Percentiles rank a stretch among this genome's conserved stretches.
Evolutionary conservation across 2,888 invertebrate species (phyloP).

Genomic region (Acanthosepion lycidas): DNA sequence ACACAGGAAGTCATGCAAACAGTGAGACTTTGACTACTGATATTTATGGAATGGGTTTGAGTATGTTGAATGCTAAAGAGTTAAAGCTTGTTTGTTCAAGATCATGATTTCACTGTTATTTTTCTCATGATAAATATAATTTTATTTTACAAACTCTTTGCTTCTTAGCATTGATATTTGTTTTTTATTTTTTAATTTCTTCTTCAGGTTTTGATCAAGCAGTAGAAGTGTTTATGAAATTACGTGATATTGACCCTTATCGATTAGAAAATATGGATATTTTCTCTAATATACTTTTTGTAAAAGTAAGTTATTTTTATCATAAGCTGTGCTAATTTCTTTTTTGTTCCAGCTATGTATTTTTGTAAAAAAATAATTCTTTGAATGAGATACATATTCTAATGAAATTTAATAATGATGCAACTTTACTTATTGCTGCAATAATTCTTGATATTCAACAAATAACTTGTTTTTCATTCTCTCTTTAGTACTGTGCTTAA

Average conservation of each 20-base stretch:
- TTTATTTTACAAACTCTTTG: not conserved
- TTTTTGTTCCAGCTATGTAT: not conserved
- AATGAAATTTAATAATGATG: no score
- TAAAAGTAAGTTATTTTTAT: slow-evolving; percentile 78
- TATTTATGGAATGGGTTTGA: no score
- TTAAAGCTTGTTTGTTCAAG: no score
- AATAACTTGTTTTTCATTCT: no score
- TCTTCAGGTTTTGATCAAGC: slow-evolving; percentile 90
- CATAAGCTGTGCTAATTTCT: no score
- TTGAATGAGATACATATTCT: no score
- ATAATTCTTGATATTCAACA: not conserved
- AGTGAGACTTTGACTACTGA: no score
- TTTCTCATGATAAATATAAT: not conserved
- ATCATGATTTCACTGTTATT: not conserved
- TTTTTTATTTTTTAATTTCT: slow-evolving; percentile 53
- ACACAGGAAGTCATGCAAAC: no score
- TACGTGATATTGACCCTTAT: slow-evolving; percentile 91
- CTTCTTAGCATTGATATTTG: not conserved
- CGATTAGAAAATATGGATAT: slow-evolving; percentile 96
- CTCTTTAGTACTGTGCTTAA: no score
- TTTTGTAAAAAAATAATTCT: not conserved
- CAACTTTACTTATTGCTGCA: not conserved
- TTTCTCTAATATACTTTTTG: slow-evolving; percentile 95
- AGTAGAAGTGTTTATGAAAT: slow-evolving; percentile 86
- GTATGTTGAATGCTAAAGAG: no score